phyloP scores from a whole-genome alignment of 2,113 vertebrate genomes.

The Felis chaus region DNA sequence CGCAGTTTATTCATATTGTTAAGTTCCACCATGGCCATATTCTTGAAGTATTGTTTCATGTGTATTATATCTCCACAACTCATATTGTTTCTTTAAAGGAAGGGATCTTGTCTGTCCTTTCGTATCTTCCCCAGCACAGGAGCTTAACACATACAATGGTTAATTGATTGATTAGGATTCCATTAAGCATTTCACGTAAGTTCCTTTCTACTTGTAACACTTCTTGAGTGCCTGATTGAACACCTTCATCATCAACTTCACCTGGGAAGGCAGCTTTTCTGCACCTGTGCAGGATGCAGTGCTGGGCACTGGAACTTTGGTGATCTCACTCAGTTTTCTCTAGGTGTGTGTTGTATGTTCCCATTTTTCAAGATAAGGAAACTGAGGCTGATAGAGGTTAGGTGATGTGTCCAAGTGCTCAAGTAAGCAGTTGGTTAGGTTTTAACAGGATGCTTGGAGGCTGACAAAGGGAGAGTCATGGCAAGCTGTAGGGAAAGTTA shows the following conservation, averaged over 20 bases:
- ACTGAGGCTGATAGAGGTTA: neutral
- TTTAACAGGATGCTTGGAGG: neutral
- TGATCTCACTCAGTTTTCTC: slow-evolving; percentile 16
- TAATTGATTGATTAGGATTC: slow-evolving; percentile 1
- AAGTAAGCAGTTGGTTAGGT: neutral
- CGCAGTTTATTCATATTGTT: neutral
- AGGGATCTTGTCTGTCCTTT: neutral
- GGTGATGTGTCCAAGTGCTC: neutral
- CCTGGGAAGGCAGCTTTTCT: neutral
- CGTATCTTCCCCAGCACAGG: neutral
- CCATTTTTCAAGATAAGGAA: neutral
- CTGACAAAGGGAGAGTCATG: neutral
- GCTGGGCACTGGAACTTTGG: neutral
- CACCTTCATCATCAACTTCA: neutral
- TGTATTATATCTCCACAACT: neutral
- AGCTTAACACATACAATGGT: neutral
- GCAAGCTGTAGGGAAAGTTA: neutral
- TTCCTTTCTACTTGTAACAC: neutral
- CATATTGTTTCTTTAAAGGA: slow-evolving; percentile 38
- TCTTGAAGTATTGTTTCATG: neutral
- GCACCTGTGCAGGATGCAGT: neutral
- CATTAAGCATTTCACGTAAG: neutral
- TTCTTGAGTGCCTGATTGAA: neutral
- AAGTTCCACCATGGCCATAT: neutral
- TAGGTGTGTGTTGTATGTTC: neutral